Percentiles rank a stretch among this genome's conserved stretches.
Conservation (phyloP, 2,113 vertebrate species). For the Otis tarda region DNA sequence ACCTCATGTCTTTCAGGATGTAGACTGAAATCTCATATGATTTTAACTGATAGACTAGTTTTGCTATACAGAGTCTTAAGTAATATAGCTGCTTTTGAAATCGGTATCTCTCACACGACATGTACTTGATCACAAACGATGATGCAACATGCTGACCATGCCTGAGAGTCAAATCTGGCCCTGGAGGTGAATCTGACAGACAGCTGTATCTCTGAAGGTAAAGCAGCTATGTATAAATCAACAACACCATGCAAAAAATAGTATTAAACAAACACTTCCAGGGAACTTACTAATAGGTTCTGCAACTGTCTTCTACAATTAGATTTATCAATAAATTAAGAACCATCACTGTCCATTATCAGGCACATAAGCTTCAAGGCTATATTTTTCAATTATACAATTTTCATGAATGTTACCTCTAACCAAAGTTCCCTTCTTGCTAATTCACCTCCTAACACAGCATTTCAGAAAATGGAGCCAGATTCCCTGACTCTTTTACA, state of each 20-base stretch:
- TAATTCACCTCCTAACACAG: neutral
- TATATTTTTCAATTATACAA: neutral
- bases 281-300: neutral
- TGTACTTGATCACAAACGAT: fast-evolving
- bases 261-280: neutral
- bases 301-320: neutral
- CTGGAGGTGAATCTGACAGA: neutral
- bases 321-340: neutral
- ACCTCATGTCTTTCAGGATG: neutral
- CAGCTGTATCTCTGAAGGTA: neutral
- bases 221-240: neutral
- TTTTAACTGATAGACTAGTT: neutral
- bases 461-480: neutral
- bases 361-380: neutral
- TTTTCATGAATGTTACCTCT: neutral
- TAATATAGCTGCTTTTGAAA: neutral
- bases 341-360: neutral
- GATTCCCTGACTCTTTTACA: neutral
- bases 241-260: neutral
- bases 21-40: neutral
- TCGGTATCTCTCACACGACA: neutral
- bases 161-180: neutral
- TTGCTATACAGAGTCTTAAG: neutral
- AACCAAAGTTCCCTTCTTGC: neutral
- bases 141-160: neutral